These are phyloP conservation scores for Mya arenaria DNA, from an alignment of 1,140 invertebrate genomes.

Conservation along the genomic window DNA sequence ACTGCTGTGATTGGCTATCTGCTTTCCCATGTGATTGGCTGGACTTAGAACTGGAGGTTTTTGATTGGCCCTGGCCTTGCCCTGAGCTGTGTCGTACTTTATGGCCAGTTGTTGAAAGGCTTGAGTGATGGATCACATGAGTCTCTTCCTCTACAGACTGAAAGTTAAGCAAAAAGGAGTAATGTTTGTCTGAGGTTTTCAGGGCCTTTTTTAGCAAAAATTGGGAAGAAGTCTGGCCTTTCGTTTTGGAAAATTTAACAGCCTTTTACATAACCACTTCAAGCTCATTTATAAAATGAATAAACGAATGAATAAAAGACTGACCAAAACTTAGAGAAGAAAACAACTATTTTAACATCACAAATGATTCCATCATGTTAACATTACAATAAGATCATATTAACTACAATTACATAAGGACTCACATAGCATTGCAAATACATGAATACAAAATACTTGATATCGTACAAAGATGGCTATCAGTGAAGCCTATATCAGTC, in stretches of 20 bases:
- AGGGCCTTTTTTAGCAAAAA: too few species aligned
- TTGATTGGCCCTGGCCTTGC: constrained; percentile 42
- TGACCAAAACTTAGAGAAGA: too few species aligned
- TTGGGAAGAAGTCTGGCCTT: too few species aligned
- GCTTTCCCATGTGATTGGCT: constrained; percentile 50
- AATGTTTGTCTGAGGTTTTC: too few species aligned
- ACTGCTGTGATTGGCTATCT: constrained; percentile 44
- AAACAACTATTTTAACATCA: too few species aligned
- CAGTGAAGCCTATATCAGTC: background rate
- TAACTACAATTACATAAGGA: background rate
- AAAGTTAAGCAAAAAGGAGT: too few species aligned
- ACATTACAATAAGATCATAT: too few species aligned
- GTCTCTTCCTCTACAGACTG: constrained; percentile 55
- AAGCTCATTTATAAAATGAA: too few species aligned
- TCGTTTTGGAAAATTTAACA: too few species aligned
- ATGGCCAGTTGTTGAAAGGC: constrained; percentile 51
- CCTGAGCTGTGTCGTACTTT: constrained; percentile 50
- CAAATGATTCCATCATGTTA: too few species aligned
- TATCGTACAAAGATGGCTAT: background rate
- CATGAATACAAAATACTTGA: background rate
- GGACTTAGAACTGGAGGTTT: constrained; percentile 29
- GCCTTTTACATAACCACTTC: too few species aligned
- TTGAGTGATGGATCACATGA: constrained; percentile 45
- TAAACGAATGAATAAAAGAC: too few species aligned
- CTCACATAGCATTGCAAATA: background rate